These are phyloP conservation scores for Cryptomyrus ogoouensis DNA, from an alignment of 2,113 vertebrate genomes.

Conservation along the genomic window DNA sequence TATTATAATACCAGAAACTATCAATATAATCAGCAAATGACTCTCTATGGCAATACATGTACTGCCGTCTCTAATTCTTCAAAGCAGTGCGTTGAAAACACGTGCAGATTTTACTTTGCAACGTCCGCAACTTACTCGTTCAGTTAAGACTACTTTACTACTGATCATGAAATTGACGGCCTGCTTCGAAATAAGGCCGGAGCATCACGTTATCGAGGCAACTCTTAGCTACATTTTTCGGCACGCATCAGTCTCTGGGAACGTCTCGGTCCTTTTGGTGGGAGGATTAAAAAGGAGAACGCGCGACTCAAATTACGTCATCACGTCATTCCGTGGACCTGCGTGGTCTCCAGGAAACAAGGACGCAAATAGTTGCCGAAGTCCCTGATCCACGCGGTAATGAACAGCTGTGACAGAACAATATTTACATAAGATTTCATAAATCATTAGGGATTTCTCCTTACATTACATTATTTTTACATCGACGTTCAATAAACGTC, in stretches of 20 bases:
- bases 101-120: background rate
- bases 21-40: background rate
- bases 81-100: background rate
- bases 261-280: background rate
- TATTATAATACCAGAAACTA: background rate
- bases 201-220: background rate
- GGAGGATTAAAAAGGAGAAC: background rate
- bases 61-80: background rate
- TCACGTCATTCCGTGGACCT: background rate
- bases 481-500: background rate
- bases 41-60: background rate
- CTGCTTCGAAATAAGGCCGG: background rate
- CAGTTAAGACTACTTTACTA: background rate
- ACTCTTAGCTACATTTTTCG: background rate
- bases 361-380: slow-evolving; percentile 29
- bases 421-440: background rate
- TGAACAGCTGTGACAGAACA: background rate
- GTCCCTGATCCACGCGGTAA: slow-evolving; percentile 14
- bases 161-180: background rate
- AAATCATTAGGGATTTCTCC: background rate
- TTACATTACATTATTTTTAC: background rate
- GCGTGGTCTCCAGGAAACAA: slow-evolving; percentile 35
- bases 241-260: background rate
- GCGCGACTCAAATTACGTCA: slow-evolving; percentile 1
- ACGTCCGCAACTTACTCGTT: background rate